Evolutionary conservation across 2,888 invertebrate genomes (phyloP).

Genomic region (Endotricha flammealis): DNA sequence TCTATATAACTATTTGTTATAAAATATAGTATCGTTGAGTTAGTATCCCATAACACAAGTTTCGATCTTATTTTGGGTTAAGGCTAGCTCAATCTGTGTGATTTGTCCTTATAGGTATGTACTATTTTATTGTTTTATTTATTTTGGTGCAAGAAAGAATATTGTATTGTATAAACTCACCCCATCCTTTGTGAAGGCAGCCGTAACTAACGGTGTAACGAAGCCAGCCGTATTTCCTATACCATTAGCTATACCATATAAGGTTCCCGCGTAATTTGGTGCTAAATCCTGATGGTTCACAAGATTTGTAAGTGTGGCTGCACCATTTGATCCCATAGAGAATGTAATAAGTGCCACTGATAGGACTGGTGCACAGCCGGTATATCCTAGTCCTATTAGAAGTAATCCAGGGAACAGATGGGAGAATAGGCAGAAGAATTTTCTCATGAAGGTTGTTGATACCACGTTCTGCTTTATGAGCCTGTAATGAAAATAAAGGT

Average conservation of each 20-base stretch:
- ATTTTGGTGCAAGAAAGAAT: no score
- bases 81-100: no score
- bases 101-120: no score
- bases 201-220: constrained; percentile 84
- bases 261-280: constrained; percentile 86
- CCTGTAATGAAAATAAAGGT: constrained; percentile 34
- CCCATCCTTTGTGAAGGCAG: constrained; percentile 78
- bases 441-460: constrained; percentile 78
- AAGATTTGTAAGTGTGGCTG: constrained; percentile 79
- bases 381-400: constrained; percentile 76
- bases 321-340: constrained; percentile 82
- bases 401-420: constrained; percentile 74
- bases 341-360: constrained; percentile 82
- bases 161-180: no score
- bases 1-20: no score
- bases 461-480: constrained; percentile 70
- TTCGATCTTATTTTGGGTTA: no score
- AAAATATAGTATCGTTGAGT: no score
- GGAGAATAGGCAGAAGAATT: constrained; percentile 82
- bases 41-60: no score
- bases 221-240: constrained; percentile 85
- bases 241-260: constrained; percentile 87
- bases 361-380: constrained; percentile 80
- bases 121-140: no score
- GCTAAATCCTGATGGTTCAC: constrained; percentile 85